phyloP scores from a whole-genome alignment of 1,140 invertebrate genomes.

The Lucilia sericata region DNA sequence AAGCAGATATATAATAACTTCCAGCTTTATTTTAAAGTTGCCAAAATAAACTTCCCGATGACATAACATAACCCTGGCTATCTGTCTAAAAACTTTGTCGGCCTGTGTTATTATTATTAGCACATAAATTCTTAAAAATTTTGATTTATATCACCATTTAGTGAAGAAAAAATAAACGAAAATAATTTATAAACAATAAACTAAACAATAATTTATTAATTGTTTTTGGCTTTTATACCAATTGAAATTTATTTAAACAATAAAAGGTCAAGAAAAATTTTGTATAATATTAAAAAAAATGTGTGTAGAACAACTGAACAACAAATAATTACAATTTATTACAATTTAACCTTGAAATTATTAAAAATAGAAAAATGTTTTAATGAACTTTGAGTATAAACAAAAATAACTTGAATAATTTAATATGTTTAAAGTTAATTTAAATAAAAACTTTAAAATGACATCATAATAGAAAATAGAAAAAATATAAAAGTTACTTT shows the following conservation, averaged over 20 bases:
- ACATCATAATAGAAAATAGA: background rate
- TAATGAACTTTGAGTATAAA: background rate
- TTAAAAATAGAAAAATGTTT: background rate
- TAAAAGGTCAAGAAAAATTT: background rate
- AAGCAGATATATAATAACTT: too few relatives aligned
- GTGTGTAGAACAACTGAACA: background rate
- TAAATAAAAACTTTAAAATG: background rate
- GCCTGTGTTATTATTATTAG: too few relatives aligned
- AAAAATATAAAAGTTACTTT: too few relatives aligned
- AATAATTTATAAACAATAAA: background rate
- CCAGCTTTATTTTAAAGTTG: too few relatives aligned
- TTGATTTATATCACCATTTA: background rate
- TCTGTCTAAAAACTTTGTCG: too few relatives aligned
- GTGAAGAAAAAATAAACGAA: background rate
- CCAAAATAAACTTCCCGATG: too few relatives aligned
- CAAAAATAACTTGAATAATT: background rate
- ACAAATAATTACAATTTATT: background rate
- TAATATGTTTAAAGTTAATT: background rate
- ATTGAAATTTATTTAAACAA: background rate
- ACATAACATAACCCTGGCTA: too few relatives aligned
- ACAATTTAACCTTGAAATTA: background rate
- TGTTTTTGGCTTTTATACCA: background rate
- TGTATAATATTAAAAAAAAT: background rate
- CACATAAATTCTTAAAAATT: background rate
- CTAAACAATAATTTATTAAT: background rate